Conservation (phyloP, 1,140 invertebrate species). For the Lepeophtheirus salmonis region DNA sequence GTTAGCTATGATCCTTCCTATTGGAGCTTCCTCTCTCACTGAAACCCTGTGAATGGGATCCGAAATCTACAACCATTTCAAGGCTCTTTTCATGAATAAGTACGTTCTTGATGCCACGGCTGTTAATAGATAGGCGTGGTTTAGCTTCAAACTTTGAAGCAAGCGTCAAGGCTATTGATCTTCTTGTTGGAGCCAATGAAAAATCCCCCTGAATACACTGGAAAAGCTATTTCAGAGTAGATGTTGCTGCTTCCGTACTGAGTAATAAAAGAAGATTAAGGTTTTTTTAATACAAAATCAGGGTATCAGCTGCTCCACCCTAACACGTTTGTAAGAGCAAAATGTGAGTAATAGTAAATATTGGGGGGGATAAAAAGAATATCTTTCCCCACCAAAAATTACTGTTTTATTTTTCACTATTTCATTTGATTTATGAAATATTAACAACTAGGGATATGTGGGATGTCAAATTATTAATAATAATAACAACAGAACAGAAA, state of each 20-base stretch:
- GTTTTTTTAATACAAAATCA: no score
- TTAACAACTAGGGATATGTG: no score
- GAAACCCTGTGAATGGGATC: conserved; percentile 97
- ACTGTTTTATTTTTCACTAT: no score
- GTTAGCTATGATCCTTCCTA: conserved; percentile 61
- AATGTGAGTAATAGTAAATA: no score
- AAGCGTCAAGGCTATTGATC: conserved; percentile 72
- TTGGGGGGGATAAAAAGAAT: no score
- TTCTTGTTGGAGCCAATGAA: conserved; percentile 77
- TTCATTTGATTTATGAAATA: no score
- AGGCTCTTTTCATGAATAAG: conserved; percentile 82
- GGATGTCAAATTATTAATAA: no score
- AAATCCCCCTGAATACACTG: conserved; percentile 83
- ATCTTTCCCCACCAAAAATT: no score
- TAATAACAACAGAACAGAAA: no score
- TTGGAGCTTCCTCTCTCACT: conserved; percentile 67
- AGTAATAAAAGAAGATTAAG: conserved; percentile 54
- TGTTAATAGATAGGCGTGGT: conserved; percentile 96
- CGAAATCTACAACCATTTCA: conserved; percentile 91
- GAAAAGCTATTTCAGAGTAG: conserved; percentile 92
- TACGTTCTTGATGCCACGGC: conserved; percentile 89
- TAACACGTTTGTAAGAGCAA: no score
- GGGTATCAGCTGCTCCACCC: no score
- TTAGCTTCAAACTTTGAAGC: conserved; percentile 96
- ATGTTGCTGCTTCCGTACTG: conserved; percentile 96